phyloP scores from a whole-genome alignment of 2,888 invertebrate genomes.

The Therioaphis trifolii region DNA sequence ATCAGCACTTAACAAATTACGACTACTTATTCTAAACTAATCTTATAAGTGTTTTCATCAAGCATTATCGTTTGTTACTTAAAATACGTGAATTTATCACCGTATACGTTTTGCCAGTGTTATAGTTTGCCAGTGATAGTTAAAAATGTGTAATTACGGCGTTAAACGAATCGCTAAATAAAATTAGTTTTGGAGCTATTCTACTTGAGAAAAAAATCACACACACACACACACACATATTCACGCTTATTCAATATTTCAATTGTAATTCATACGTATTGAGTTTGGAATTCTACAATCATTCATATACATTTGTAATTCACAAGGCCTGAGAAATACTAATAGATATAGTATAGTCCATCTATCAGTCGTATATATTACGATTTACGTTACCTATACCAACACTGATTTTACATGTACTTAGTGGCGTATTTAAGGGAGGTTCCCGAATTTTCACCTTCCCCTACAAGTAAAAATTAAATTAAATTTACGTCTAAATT shows the following conservation, averaged over 20 bases:
- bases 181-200: neutral
- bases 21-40: constrained; percentile 54
- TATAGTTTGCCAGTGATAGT: neutral
- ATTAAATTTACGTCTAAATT: too few relatives aligned
- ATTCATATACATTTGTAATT: too few relatives aligned
- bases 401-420: too few relatives aligned
- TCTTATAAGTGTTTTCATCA: constrained; percentile 59
- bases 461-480: too few relatives aligned
- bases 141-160: constrained; percentile 26
- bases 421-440: too few relatives aligned
- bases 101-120: constrained; percentile 1
- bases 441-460: too few relatives aligned
- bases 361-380: too few relatives aligned
- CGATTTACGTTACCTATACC: too few relatives aligned
- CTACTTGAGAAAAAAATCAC: neutral
- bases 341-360: too few relatives aligned
- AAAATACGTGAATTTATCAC: constrained; percentile 37
- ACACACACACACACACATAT: neutral
- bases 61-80: constrained; percentile 39
- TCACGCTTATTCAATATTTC: neutral
- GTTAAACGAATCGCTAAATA: neutral
- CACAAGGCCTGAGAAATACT: too few relatives aligned
- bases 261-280: too few relatives aligned
- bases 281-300: too few relatives aligned
- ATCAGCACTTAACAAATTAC: constrained; percentile 59